These are phyloP conservation scores for Arenicola marina DNA, from an alignment of 2,888 invertebrate species.

Conservation along the genomic window DNA sequence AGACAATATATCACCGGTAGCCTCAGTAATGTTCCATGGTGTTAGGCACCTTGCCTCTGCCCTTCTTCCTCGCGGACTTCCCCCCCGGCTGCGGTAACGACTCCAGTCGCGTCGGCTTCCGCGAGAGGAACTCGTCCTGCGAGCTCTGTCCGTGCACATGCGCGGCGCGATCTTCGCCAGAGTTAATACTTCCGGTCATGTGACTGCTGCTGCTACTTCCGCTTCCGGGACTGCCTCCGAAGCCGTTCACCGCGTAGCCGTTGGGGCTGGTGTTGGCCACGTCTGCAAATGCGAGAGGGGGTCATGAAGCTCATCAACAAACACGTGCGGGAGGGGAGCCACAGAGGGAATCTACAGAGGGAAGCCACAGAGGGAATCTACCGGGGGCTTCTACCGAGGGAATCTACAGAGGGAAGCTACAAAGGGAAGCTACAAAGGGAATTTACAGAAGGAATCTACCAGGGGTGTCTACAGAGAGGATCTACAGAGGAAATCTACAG, in stretches of 20 bases:
- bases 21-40: conserved; percentile 3
- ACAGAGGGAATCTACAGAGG: too few species aligned
- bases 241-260: neutral
- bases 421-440: too few species aligned
- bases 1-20: too few species aligned
- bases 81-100: conserved; percentile 57
- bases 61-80: conserved; percentile 30
- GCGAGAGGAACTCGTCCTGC: conserved; percentile 48
- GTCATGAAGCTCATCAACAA: too few species aligned
- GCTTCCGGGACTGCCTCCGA: neutral
- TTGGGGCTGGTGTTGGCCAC: neutral
- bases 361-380: too few species aligned
- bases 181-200: conserved; percentile 9
- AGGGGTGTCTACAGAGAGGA: too few species aligned
- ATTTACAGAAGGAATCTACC: too few species aligned
- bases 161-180: conserved; percentile 39
- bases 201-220: neutral
- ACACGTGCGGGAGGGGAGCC: too few species aligned
- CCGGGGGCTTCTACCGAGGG: too few species aligned
- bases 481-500: too few species aligned
- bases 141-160: conserved; percentile 50
- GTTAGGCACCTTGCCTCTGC: neutral
- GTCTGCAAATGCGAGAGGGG: neutral
- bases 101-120: conserved; percentile 63
- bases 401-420: too few species aligned